Percentiles rank a stretch among this genome's conserved stretches.
Evolutionary conservation across 2,113 vertebrate species (phyloP).

Genomic region (Reinhardtius hippoglossoides): DNA sequence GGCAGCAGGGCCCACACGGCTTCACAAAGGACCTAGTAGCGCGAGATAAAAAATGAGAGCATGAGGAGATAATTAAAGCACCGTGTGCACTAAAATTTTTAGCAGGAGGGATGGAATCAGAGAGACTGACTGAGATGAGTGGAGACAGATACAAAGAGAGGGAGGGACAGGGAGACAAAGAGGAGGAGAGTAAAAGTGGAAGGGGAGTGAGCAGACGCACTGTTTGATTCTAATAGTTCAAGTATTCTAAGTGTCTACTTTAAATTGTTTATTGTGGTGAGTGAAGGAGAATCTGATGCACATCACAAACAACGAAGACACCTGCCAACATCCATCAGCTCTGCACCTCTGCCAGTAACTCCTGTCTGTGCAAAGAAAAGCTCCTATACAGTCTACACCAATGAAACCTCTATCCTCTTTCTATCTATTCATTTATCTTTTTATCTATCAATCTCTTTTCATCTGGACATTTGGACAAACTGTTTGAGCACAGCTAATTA

Average conservation of each 20-base stretch:
- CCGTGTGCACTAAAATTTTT: slow-evolving; percentile 25
- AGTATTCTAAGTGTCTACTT: slow-evolving; percentile 1
- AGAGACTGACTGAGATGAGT: slow-evolving; percentile 35
- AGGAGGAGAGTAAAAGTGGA: neutral
- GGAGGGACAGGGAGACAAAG: slow-evolving; percentile 13
- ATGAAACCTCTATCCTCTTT: neutral
- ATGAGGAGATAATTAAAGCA: slow-evolving; percentile 36
- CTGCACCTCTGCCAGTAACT: neutral
- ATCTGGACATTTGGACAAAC: neutral
- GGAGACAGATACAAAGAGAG: slow-evolving; percentile 28
- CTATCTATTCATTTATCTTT: neutral
- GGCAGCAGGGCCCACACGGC: neutral
- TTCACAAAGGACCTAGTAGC: slow-evolving; percentile 17
- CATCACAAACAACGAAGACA: slow-evolving; percentile 8
- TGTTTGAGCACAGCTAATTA: slow-evolving; percentile 16
- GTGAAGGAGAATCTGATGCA: slow-evolving; percentile 6
- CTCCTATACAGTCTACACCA: neutral
- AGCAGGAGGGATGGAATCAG: slow-evolving; percentile 19
- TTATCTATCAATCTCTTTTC: neutral
- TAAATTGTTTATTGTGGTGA: slow-evolving; percentile 6
- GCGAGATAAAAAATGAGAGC: neutral
- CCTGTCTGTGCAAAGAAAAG: slow-evolving; percentile 11
- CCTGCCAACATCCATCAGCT: slow-evolving; percentile 2
- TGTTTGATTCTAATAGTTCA: neutral
- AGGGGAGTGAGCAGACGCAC: neutral